Evolutionary conservation across 2,888 invertebrate species (phyloP).

Genomic region (Melinopterus prodromus): DNA sequence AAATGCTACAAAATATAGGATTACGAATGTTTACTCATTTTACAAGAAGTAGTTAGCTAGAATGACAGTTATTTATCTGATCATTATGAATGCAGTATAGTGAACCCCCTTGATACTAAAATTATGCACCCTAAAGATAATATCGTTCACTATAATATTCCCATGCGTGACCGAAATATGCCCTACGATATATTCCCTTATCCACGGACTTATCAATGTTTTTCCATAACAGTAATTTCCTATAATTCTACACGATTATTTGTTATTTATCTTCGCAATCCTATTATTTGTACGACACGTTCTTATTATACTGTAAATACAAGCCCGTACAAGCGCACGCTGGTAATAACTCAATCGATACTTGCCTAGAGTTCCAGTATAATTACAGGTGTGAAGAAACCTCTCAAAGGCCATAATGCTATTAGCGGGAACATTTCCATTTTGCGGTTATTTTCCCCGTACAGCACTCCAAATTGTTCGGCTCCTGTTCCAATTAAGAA

Average conservation of each 20-base stretch:
- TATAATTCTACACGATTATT: neutral
- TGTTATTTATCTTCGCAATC: neutral
- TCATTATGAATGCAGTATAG: neutral
- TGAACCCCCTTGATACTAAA: neutral
- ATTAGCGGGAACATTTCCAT: slow-evolving; percentile 13
- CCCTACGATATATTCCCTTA: neutral
- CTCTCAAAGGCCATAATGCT: slow-evolving; percentile 8
- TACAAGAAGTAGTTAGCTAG: too few relatives aligned
- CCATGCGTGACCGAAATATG: neutral
- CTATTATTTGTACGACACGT: neutral
- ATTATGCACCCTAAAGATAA: neutral
- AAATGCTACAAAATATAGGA: too few relatives aligned
- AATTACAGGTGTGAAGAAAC: slow-evolving; percentile 17
- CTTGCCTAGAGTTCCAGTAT: neutral
- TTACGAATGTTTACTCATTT: too few relatives aligned
- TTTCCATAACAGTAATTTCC: neutral
- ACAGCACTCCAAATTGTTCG: neutral
- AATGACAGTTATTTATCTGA: neutral
- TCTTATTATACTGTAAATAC: neutral
- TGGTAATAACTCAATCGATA: too few relatives aligned
- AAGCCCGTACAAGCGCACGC: neutral
- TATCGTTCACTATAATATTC: neutral
- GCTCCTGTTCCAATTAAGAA: slow-evolving; percentile 22
- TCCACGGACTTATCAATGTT: neutral
- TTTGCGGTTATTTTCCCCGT: neutral